These are phyloP conservation scores for Orthonychiurus folsomi DNA, from an alignment of 2,888 invertebrate species.

Conservation along the genomic window DNA sequence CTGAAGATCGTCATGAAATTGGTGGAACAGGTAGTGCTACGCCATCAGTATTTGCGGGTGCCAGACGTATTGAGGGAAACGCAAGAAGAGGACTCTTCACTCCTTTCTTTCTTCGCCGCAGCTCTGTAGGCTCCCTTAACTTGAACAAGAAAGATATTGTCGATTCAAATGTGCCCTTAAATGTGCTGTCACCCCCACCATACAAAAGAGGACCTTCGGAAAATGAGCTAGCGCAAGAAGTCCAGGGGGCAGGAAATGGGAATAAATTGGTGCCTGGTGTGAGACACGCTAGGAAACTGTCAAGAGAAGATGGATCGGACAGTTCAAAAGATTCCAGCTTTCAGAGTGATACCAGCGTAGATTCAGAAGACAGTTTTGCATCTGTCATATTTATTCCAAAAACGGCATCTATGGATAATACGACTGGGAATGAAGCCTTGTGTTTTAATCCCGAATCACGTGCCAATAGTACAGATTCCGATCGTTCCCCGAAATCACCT, in stretches of 20 bases:
- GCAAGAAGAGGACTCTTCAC: conserved; percentile 33
- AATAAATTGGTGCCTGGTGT: conserved; percentile 35
- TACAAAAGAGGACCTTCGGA: conserved; percentile 27
- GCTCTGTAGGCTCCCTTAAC: conserved; percentile 37
- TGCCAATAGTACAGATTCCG: conserved; percentile 41
- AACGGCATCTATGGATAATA: conserved; percentile 34
- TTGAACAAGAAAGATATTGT: conserved; percentile 22
- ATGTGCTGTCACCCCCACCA: conserved; percentile 23
- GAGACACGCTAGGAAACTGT: conserved; percentile 59
- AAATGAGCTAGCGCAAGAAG: conserved; percentile 22
- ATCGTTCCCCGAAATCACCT: conserved; percentile 41
- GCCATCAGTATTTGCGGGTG: not conserved
- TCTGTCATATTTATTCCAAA: conserved; percentile 86
- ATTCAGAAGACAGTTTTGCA: conserved; percentile 86
- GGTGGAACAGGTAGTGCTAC: not conserved
- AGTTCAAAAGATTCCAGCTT: conserved; percentile 56
- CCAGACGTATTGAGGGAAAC: conserved; percentile 17
- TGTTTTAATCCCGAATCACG: conserved; percentile 32
- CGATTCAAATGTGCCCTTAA: conserved; percentile 10
- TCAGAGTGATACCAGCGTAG: conserved; percentile 87
- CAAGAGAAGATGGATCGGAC: conserved; percentile 72
- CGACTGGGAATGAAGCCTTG: conserved; percentile 15
- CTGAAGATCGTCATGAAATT: conserved; percentile 44
- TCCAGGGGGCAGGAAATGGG: conserved; percentile 22
- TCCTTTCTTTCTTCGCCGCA: conserved; percentile 38